Percentiles rank a stretch among this genome's conserved stretches.
Conservation (phyloP, 1,140 invertebrate species). For the Copidosoma floridanum region DNA sequence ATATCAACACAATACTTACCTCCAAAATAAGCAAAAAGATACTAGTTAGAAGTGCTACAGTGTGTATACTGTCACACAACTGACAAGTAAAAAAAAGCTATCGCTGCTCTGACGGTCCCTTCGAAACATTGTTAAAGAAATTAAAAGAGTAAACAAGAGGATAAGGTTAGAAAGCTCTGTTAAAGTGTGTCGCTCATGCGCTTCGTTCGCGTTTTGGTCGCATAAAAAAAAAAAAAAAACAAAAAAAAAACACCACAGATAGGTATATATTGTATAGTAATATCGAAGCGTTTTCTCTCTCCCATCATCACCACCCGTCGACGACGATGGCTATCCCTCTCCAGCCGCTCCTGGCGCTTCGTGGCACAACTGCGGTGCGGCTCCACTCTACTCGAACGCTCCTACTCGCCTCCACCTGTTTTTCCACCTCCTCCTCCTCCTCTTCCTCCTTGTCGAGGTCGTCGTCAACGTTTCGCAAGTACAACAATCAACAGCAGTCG, state of each 20-base stretch:
- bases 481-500: not conserved
- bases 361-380: too few relatives aligned
- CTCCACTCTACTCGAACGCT: constrained; percentile 11
- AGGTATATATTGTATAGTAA: too few relatives aligned
- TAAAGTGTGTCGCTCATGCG: not conserved
- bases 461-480: not conserved
- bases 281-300: not conserved
- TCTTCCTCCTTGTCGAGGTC: not conserved
- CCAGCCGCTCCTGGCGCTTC: constrained; percentile 17
- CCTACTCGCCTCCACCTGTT: constrained; percentile 18
- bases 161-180: constrained; percentile 22
- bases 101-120: too few relatives aligned
- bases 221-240: too few relatives aligned
- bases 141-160: too few relatives aligned
- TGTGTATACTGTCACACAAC: too few relatives aligned
- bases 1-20: too few relatives aligned
- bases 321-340: constrained; percentile 25
- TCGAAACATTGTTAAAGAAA: too few relatives aligned
- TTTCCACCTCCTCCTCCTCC: not conserved
- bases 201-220: not conserved
- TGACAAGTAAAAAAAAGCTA: too few relatives aligned
- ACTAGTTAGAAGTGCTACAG: too few relatives aligned
- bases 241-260: too few relatives aligned
- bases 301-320: not conserved
- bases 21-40: too few relatives aligned